These are phyloP conservation scores for Sturnus vulgaris DNA, from an alignment of 2,113 vertebrate genomes.

Conservation along the genomic window DNA sequence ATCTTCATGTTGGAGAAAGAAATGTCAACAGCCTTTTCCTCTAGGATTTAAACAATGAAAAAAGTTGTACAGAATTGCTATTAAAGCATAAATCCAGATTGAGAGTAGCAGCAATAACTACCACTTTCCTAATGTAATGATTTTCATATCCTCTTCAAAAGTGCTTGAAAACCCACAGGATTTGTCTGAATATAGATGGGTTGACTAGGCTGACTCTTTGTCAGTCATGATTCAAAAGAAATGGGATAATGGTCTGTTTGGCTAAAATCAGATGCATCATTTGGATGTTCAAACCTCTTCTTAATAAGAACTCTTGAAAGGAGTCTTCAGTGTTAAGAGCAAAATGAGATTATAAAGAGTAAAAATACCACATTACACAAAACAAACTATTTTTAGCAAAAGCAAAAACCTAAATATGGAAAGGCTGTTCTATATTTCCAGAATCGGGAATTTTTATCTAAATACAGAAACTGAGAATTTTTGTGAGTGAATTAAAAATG, in stretches of 20 bases:
- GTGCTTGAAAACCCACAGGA: not conserved
- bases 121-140: not conserved
- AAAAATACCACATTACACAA: not conserved
- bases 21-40: not conserved
- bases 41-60: not conserved
- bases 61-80: not conserved
- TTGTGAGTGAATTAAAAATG: not conserved
- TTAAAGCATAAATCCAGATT: not conserved
- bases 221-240: not conserved
- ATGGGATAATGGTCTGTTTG: not conserved
- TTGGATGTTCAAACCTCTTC: not conserved
- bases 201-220: not conserved
- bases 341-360: not conserved
- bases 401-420: not conserved
- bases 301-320: not conserved
- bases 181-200: not conserved
- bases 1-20: not conserved
- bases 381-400: not conserved
- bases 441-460: not conserved
- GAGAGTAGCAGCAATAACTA: not conserved
- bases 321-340: not conserved
- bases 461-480: not conserved
- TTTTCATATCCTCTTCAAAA: constrained; percentile 4
- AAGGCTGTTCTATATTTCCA: not conserved
- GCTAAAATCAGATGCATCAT: not conserved